phyloP scores from a whole-genome alignment of 1,140 invertebrate genomes.

The Reticulitermes speratus region DNA sequence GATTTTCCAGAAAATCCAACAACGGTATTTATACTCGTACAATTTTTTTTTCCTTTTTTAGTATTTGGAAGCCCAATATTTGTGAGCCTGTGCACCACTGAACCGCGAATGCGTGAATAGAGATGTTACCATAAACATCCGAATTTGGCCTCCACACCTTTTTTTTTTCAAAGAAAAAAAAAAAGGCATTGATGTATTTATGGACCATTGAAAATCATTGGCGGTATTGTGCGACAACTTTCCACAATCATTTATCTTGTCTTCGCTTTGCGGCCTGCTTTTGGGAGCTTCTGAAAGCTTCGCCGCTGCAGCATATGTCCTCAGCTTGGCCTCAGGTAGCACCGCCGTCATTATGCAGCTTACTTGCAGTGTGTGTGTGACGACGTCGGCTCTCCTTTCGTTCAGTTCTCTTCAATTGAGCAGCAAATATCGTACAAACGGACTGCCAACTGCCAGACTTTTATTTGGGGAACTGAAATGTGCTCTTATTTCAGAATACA shows the following conservation, averaged over 20 bases:
- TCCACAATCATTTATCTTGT: constrained; percentile 25
- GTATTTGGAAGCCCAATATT: too few species aligned
- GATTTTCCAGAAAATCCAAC: too few species aligned
- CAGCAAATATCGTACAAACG: too few species aligned
- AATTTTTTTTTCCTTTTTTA: too few species aligned
- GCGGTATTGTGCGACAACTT: constrained; percentile 22
- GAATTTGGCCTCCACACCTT: constrained; percentile 29
- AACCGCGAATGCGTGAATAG: background rate
- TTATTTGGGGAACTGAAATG: too few species aligned
- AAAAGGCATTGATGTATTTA: constrained; percentile 28
- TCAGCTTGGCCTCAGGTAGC: background rate
- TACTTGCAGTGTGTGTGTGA: too few species aligned
- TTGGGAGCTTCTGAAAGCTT: background rate
- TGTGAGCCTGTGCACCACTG: background rate
- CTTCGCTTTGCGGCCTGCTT: background rate
- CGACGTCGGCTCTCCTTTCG: too few species aligned
- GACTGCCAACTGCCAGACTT: too few species aligned
- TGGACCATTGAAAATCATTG: constrained; percentile 31
- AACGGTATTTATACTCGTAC: too few species aligned
- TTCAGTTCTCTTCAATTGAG: too few species aligned
- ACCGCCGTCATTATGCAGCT: background rate
- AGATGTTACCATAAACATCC: constrained; percentile 30
- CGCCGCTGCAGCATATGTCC: background rate
- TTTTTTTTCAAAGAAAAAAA: background rate
- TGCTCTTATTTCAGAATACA: too few species aligned